These are phyloP conservation scores for Aphidius gifuensis DNA, from an alignment of 1,140 invertebrate species.

Conservation along the genomic window DNA sequence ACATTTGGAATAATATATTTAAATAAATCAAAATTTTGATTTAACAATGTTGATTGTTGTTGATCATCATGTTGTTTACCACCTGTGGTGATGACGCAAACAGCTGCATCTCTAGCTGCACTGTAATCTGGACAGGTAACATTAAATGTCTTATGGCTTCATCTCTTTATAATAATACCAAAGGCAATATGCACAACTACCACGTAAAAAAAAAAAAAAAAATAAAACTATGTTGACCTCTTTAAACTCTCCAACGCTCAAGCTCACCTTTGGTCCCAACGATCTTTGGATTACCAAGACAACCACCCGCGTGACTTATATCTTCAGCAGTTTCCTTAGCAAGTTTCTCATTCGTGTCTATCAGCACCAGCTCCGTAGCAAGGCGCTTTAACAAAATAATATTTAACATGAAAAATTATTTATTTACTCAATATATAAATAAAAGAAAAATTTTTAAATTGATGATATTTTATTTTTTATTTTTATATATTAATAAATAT, in stretches of 20 bases:
- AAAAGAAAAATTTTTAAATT: too few species aligned
- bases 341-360: slow-evolving; percentile 59
- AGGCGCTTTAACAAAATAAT: slow-evolving; percentile 48
- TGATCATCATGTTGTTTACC: slow-evolving; percentile 53
- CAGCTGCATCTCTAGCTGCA: slow-evolving; percentile 56
- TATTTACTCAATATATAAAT: too few species aligned
- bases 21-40: slow-evolving; percentile 60
- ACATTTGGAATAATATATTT: slow-evolving; percentile 57
- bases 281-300: slow-evolving; percentile 47
- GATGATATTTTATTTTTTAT: too few species aligned
- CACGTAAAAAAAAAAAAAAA: not conserved
- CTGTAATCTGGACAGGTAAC: slow-evolving; percentile 52
- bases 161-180: slow-evolving; percentile 13
- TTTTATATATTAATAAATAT: too few species aligned
- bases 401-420: too few species aligned
- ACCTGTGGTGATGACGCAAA: slow-evolving; percentile 63
- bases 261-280: slow-evolving; percentile 42
- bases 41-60: slow-evolving; percentile 52
- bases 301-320: slow-evolving; percentile 60
- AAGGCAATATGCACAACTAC: slow-evolving; percentile 2
- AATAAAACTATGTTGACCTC: not conserved
- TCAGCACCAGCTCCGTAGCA: slow-evolving; percentile 58
- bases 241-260: slow-evolving; percentile 1
- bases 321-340: slow-evolving; percentile 63
- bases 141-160: slow-evolving; percentile 21